Base-by-base conservation (phyloP, 2,113 vertebrate species). In the Elephas maximus region DNA sequence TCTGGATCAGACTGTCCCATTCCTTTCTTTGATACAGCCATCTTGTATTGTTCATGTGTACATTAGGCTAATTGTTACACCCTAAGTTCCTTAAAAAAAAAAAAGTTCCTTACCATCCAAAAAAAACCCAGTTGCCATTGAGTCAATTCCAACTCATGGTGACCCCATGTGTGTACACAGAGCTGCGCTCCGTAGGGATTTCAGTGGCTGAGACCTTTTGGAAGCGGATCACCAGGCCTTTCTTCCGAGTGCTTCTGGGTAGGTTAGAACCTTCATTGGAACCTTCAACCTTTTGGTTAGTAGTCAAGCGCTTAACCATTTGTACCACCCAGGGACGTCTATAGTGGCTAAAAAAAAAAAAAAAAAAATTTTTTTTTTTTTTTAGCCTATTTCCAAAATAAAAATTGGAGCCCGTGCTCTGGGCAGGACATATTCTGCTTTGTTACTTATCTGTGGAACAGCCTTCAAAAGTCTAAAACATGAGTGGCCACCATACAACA, bases 331-430 rank as follows among this genome's bases (percentile, higher is more conserved):
- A 65, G n/a, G 71, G 71, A n/a, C 71, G 18, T 79, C 45, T 48
- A 41, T 20, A 86, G 33, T 30, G 23, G 20, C 30, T n/a, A 0
- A 37, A 37, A 37, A 37, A 37, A 37, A 37, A 37, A 37, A 37
- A 37, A 37, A 37, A 37, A 37, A n/a, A n/a, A n/a, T n/a, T 37
- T 37, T 37, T 37, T 37, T 37, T 37, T 37, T 37, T 37, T 37
- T 37, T 37, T 37, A 37, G 37, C 37, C 7, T 60, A 37, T 86
- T 92, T 94, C 83, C 67, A 95, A 53, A 97, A 89, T 80, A 78
- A 80, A 90, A 60, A 90, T 6, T 33, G 28, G 57, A 92, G 80
- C 17, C 26, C 74, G 28, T 65, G 67, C 79, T 93, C 24, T 23
- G 20, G 60, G 30, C 26, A 53, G 90, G 57, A 33, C 53, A 1